Evolutionary conservation across 92 coral and sea anemone genomes (phyloP), one percentile per base, ranked within the genome.

Genomic region (Micromussa lordhowensis): DNA sequence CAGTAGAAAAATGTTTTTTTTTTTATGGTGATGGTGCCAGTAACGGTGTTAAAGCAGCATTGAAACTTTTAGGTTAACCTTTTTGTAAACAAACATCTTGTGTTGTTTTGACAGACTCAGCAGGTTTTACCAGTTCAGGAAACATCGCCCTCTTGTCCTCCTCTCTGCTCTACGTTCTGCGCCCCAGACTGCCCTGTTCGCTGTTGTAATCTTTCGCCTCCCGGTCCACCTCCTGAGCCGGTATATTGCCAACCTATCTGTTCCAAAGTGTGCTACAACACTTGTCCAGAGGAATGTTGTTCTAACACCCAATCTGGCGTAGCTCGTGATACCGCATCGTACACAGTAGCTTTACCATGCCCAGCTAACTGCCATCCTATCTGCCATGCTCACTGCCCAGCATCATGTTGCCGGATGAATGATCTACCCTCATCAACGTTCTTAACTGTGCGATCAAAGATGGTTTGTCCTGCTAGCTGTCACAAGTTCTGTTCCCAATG

Each of bases 101-200:
- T 44, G 6, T 38, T 49, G 21, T 29, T 34, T 19, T 71, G 1
- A 19, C 54, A 44, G 64, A 16, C 15, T 77, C 49, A 28, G 16
- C 89, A 64, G 31, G 24, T 2, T 21, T 24, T 26, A 4, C 31
- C 40, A 32, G 22, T 12, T 17, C 88, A 55, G 73, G 64, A 21
- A 10, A 76, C 63, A 19, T 36, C 71, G 10, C 34, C 80, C 12
- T n/a, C 57, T 7, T 95, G 98, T 55, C 94, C 98, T 2, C 13
- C 77, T 14, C 49, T 89, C n/a, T 95, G 98, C 44, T 22, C 76
- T 21, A 81, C 61, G 12, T 68, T 80, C 32, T 95, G 98, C 36
- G 81, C 36, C 57, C 96, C 94, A 18, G 92, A 91, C 71, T 95
- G 98, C 64, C 98, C 96, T 17, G 87, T 90, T 49, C 92, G 85